Conservation (phyloP, 1,140 invertebrate species). For the Maconellicoccus hirsutus region DNA sequence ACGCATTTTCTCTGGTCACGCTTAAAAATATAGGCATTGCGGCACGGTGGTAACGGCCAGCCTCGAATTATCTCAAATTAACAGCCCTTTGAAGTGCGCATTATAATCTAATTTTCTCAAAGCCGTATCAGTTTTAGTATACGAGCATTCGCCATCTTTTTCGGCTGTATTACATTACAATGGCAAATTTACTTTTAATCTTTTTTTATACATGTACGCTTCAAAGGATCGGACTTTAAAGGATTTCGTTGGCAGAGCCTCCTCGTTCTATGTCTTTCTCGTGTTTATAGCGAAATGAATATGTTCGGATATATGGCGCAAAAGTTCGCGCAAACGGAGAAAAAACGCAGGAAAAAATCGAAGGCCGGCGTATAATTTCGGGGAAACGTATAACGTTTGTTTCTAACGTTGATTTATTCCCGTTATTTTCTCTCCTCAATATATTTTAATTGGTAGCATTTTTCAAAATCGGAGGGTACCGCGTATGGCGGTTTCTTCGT, state of each 20-base stretch:
- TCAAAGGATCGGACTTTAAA: neutral
- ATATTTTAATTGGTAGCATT: slow-evolving; percentile 9
- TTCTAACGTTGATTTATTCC: neutral
- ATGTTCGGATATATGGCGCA: no score
- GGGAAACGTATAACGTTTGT: neutral
- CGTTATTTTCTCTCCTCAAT: neutral
- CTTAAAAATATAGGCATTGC: neutral
- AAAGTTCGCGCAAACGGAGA: neutral
- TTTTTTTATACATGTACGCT: neutral
- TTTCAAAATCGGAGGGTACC: neutral
- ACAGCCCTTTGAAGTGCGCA: slow-evolving; percentile 6
- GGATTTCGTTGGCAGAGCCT: neutral
- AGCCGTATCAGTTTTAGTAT: neutral
- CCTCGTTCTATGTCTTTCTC: no score
- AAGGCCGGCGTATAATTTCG: neutral
- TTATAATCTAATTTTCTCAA: slow-evolving; percentile 10
- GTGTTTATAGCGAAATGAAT: no score
- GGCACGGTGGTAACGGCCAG: neutral
- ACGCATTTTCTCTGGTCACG: slow-evolving; percentile 7
- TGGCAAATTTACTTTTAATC: slow-evolving; percentile 9
- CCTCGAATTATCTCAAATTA: neutral
- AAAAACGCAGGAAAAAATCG: neutral
- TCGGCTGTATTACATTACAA: neutral
- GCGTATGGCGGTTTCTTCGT: neutral
- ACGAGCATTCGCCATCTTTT: neutral